A percentile compares a stretch with the other conserved stretches of the same genome.
phyloP scores from a whole-genome alignment of 2,113 vertebrate genomes.

The Labeo rohita region DNA sequence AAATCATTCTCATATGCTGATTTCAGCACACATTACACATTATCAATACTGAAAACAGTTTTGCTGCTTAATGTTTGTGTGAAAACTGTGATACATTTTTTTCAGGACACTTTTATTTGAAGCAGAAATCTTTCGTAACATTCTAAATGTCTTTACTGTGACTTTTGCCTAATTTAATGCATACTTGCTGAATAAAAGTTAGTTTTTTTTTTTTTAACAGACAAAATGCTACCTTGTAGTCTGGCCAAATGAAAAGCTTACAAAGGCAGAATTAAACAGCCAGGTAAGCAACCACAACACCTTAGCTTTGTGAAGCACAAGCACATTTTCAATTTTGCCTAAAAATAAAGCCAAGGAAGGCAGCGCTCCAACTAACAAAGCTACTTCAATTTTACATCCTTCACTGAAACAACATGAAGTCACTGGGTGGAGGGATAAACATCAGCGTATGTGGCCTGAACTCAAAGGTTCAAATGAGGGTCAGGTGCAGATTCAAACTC shows the following conservation, averaged over 20 bases:
- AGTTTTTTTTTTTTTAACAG: no score
- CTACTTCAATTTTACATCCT: background rate
- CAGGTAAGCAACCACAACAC: background rate
- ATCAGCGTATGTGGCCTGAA: background rate
- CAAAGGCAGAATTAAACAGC: background rate
- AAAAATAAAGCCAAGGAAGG: background rate
- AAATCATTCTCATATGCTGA: background rate
- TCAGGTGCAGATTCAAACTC: background rate
- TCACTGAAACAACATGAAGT: conserved; percentile 1
- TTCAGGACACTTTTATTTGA: background rate
- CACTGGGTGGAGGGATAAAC: conserved; percentile 26
- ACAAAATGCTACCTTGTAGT: background rate
- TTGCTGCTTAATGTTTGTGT: background rate
- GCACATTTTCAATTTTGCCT: background rate
- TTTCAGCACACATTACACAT: background rate
- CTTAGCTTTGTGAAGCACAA: background rate
- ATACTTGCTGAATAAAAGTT: no score
- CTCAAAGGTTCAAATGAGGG: conserved; percentile 12
- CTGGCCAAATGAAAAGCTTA: background rate
- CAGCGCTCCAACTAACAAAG: background rate
- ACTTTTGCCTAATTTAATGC: no score
- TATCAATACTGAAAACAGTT: background rate
- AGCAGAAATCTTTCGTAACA: no score
- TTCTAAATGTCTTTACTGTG: no score
- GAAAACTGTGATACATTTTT: no score